Base-by-base conservation (phyloP, 2,113 vertebrate species). In the Perca fluviatilis region DNA sequence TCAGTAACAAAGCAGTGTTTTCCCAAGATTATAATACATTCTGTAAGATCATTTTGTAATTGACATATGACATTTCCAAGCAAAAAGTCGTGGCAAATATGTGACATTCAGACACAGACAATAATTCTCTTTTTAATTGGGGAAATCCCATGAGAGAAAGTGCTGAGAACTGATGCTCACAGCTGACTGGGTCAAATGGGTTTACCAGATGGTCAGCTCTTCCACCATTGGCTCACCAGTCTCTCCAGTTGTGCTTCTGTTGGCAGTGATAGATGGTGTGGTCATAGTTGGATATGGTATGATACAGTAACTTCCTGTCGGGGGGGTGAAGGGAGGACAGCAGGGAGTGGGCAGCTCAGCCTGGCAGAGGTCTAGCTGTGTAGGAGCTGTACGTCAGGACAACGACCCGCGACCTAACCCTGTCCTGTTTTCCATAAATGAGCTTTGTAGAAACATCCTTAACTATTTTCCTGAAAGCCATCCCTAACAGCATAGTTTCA, bases 191-290 rank as follows among this genome's bases (percentile, higher is more conserved):
- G 73, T 82, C 75, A 11, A 2, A 49, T 27, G 67, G 66, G 76
- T 82, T 86, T 77, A 78, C 56, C 76, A 33, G 50, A 51, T 69
- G 66, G 66, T 50, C 62, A 67, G 77, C 46, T 88, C 61, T 9
- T 66, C 71, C 7, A 14, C 60, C 15, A 84, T 84, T 89, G 88
- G 85, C 49, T 83, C 58, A 14, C 47, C 3, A 3, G 73, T 56
- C 25, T 85, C 86, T 86, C 80, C 60, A 80, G 66, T 86, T 86
- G 62, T 78, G 53, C 18, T 30, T 63, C 40, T 69, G 30, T 57
- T 86, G 69, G 74, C 60, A 68, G 18, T 49, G 30, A 27, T 50
- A 1, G 33, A 30, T 43, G 57, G 57, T 78, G 36, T 68, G 56
- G n/a, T 66, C 40, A 65, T 53, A 16, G 76, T 16, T 18, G 10